Evolutionary conservation across 2,888 invertebrate genomes (phyloP), one percentile per base, ranked within the genome.

Genomic region (Operophtera brumata): DNA sequence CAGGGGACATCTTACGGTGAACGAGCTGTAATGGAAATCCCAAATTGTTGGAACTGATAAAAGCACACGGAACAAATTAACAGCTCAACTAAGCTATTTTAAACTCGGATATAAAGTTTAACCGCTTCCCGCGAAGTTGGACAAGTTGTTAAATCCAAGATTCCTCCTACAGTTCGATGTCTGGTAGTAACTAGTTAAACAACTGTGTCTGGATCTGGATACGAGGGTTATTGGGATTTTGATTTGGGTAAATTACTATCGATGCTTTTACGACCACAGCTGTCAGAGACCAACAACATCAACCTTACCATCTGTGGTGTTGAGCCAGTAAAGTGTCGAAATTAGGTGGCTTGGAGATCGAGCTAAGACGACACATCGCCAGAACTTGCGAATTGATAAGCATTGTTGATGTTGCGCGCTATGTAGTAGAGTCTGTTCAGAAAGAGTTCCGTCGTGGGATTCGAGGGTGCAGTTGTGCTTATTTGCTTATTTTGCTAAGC

Each of bases 21-120:
- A n/a, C n/a, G n/a, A n/a, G n/a, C n/a, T n/a, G n/a, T 47, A 39
- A 48, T 54, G 26, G 30, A 32, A 46, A 47, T 20, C 1, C 11
- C 34, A 14, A 36, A 44, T 11, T 20, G 28, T 26, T 37, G 5
- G 9, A 47, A 56, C 56, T 52, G 47, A 57, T 52, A 57, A 56
- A 55, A 57, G 47, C 32, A 52, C 42, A 45, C 48, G 30, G 30
- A 44, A 44, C 41, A 44, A 54, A 50, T 57, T 50, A 54, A 56
- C 61, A 59, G 52, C 56, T 58, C 52, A 50, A 56, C 53, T 39
- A 47, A 59, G 55, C 58, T 58, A 60, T 61, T 64, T 59, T 54
- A 50, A 52, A 49, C 53, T 58, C 37, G 46, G 36, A 39, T 51
- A 45, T 53, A 49, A 57, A 64, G 55, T 61, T 63, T 28, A 51